A percentile compares a stretch with the other conserved stretches of the same genome.
These are phyloP conservation scores for Rhysida immarginata DNA, from an alignment of 1,140 invertebrate genomes.

Conservation along the genomic window DNA sequence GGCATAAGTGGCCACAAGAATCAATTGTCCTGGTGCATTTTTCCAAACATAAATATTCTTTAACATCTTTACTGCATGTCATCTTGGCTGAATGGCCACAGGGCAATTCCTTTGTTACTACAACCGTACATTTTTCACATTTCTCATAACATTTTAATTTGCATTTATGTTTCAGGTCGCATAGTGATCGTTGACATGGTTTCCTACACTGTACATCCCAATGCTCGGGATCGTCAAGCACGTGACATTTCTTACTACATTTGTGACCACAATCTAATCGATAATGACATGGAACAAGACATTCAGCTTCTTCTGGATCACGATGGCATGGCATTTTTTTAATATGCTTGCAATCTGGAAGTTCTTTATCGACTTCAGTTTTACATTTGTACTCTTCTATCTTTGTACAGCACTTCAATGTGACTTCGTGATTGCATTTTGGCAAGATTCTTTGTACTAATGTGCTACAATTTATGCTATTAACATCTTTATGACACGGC, in stretches of 20 bases:
- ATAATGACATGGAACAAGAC: conserved; percentile 22
- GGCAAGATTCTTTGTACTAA: conserved; percentile 2
- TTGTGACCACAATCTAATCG: conserved; percentile 17
- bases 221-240: neutral
- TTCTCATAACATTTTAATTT: conserved; percentile 7
- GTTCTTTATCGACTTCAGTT: neutral
- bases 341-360: neutral
- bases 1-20: conserved; percentile 9
- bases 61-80: too few relatives aligned
- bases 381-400: conserved; percentile 7
- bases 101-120: too few relatives aligned
- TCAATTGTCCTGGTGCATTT: too few relatives aligned
- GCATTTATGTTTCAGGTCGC: conserved; percentile 10
- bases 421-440: conserved; percentile 12
- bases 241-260: conserved; percentile 13
- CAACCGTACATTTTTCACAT: conserved; percentile 12
- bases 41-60: too few relatives aligned
- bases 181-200: conserved; percentile 10
- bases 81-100: too few relatives aligned
- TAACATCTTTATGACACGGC: conserved; percentile 5
- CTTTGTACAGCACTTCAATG: conserved; percentile 9
- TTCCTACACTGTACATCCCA: neutral
- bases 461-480: neutral
- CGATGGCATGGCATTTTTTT: neutral
- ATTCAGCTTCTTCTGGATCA: conserved; percentile 13